Conservation (phyloP, 1,140 invertebrate genomes). For the Uloborus diversus region DNA sequence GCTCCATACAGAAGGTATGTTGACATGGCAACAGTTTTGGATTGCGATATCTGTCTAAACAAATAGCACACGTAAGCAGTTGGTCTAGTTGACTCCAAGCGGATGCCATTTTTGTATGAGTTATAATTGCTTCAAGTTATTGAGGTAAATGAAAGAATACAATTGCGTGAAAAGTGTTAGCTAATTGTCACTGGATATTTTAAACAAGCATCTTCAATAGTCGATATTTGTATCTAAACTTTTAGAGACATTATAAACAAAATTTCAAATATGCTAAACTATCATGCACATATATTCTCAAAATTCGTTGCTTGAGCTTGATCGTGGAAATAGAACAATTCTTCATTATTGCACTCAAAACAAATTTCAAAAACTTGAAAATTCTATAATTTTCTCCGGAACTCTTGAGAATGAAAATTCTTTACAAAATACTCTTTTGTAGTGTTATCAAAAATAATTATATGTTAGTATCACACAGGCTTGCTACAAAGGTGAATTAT, state of each 20-base stretch:
- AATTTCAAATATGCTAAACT: background rate
- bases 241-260: background rate
- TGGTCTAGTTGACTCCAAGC: conserved; percentile 86
- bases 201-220: background rate
- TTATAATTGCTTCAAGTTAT: background rate
- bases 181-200: no score
- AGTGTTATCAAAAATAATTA: background rate
- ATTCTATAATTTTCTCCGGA: background rate
- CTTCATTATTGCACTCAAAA: background rate
- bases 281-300: background rate
- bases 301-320: background rate
- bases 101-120: conserved; percentile 52
- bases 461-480: conserved; percentile 41
- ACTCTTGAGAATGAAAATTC: background rate
- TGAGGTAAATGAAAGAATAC: background rate
- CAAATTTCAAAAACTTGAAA: background rate
- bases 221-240: background rate
- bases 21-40: conserved; percentile 98
- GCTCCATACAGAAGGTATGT: conserved; percentile 99
- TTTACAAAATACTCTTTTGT: background rate
- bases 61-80: conserved; percentile 96
- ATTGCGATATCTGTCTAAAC: conserved; percentile 94
- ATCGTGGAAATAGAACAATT: no score
- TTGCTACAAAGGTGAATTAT: conserved; percentile 44
- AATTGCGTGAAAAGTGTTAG: background rate